Conservation (phyloP, 2,888 invertebrate species). For the Caenorhabditis sp. region DNA sequence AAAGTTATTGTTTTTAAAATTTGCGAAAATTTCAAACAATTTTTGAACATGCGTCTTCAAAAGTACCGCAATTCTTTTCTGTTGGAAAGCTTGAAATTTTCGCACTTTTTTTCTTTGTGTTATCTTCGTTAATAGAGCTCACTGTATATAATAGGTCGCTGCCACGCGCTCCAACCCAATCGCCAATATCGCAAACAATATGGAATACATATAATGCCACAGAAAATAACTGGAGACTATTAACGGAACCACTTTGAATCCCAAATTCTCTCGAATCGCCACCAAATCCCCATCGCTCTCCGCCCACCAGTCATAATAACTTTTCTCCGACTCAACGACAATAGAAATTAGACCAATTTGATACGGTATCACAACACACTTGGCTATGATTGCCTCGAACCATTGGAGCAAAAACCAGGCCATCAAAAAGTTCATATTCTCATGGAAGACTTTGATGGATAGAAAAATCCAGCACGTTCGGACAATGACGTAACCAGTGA, state of each 20-base stretch:
- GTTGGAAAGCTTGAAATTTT: too few species aligned
- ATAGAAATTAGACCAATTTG: constrained; percentile 30
- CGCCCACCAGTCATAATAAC: constrained; percentile 35
- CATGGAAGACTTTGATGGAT: constrained; percentile 31
- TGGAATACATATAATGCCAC: constrained; percentile 51
- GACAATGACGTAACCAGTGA: constrained; percentile 26
- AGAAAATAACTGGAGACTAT: constrained; percentile 22
- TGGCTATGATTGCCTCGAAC: constrained; percentile 41
- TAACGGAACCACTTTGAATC: background rate
- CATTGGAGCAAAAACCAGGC: constrained; percentile 48
- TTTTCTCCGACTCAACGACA: background rate
- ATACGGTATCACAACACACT: constrained; percentile 35
- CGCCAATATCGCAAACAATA: constrained; percentile 29
- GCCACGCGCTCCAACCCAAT: constrained; percentile 32
- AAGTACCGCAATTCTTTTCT: too few species aligned
- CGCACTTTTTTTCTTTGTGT: too few species aligned
- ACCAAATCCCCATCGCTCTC: constrained; percentile 3
- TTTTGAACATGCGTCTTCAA: too few species aligned
- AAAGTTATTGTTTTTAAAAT: too few species aligned
- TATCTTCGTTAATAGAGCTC: too few species aligned
- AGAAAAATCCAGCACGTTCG: constrained; percentile 36
- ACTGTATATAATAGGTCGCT: constrained; percentile 41
- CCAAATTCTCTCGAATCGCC: background rate
- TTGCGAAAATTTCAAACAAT: too few species aligned
- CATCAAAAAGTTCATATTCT: constrained; percentile 54